These are phyloP conservation scores for Pachliopta kotzebuea DNA, from an alignment of 2,888 invertebrate genomes.

Conservation along the genomic window DNA sequence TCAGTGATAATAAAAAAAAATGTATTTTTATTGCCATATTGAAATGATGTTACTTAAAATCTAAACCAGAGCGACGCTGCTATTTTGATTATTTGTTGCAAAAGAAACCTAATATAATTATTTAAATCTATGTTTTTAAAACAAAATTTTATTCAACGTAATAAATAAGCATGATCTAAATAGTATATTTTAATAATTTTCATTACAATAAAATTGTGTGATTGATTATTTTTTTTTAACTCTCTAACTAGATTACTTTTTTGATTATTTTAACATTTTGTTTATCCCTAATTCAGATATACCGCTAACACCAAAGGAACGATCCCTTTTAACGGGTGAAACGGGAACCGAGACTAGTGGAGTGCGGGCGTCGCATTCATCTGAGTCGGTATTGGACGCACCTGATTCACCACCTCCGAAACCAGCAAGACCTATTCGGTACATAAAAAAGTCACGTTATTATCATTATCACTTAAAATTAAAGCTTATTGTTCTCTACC, in stretches of 20 bases:
- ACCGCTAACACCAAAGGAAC: constrained; percentile 89
- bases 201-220: background rate
- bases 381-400: constrained; percentile 87
- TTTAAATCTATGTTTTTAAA: too few relatives aligned
- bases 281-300: constrained; percentile 83
- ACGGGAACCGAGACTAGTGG: constrained; percentile 78
- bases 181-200: background rate
- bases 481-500: too few relatives aligned
- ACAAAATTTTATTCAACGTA: too few relatives aligned
- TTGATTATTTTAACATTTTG: background rate
- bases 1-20: too few relatives aligned
- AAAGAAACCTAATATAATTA: too few relatives aligned
- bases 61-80: too few relatives aligned
- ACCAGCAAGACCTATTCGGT: constrained; percentile 91
- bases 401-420: constrained; percentile 89
- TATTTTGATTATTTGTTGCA: too few relatives aligned
- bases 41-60: too few relatives aligned
- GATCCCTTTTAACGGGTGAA: constrained; percentile 84
- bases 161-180: background rate
- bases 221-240: too few relatives aligned
- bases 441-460: constrained; percentile 35
- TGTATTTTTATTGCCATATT: too few relatives aligned
- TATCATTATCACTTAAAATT: too few relatives aligned
- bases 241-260: too few relatives aligned
- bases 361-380: constrained; percentile 89